These are phyloP conservation scores for Lithosia quadra DNA, from an alignment of 2,888 invertebrate species.

Conservation along the genomic window DNA sequence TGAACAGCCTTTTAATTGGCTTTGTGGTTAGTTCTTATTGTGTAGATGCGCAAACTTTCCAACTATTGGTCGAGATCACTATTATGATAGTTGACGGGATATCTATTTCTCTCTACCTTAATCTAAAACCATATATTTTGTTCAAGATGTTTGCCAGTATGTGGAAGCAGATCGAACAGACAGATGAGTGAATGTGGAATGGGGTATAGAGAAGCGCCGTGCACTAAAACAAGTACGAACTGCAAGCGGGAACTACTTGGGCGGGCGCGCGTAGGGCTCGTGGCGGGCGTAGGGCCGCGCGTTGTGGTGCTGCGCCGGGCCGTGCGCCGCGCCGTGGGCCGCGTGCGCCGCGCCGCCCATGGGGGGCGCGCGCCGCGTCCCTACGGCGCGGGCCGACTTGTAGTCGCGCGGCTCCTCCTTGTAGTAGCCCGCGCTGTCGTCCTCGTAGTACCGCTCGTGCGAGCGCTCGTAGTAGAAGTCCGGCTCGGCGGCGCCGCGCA, in stretches of 20 bases:
- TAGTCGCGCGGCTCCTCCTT: conserved; percentile 73
- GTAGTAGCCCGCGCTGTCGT: conserved; percentile 66
- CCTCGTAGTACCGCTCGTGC: conserved; percentile 78
- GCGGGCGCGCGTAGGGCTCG: conserved; percentile 76
- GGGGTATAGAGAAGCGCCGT: conserved; percentile 31
- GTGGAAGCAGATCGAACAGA: background rate
- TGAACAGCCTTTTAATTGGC: no score
- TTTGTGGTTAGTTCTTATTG: no score
- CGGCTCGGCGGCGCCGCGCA: conserved; percentile 87
- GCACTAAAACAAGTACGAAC: conserved; percentile 51
- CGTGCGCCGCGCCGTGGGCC: conserved; percentile 28
- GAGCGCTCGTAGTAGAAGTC: conserved; percentile 89
- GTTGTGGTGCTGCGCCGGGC: conserved; percentile 27
- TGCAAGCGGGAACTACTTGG: conserved; percentile 65
- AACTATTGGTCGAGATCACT: no score
- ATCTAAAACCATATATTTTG: no score
- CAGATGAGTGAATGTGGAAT: background rate
- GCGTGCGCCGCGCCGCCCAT: conserved; percentile 22
- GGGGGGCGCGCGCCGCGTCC: conserved; percentile 68
- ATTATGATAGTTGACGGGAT: no score
- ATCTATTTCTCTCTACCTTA: no score
- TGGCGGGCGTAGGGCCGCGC: conserved; percentile 65
- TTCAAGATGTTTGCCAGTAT: no score
- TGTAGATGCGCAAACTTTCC: no score
- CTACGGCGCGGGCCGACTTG: conserved; percentile 77